Conservation (phyloP, 2,113 vertebrate genomes). For the Carettochelys insculpta region DNA sequence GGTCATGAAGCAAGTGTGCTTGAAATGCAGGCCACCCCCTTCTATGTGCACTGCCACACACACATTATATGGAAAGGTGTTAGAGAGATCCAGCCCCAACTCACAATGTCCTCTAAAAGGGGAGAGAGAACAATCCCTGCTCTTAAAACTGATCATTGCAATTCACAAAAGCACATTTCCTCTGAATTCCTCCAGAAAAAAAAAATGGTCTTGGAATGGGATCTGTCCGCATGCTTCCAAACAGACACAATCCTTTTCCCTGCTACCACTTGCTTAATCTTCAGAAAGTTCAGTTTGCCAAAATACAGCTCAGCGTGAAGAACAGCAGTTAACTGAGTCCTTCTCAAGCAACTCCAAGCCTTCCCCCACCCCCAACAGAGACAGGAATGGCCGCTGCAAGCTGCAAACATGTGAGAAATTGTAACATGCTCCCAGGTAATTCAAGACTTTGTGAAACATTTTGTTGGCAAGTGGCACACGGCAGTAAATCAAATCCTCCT, state of each 20-base stretch:
- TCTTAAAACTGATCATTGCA: slow-evolving; percentile 8
- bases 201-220: background rate
- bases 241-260: background rate
- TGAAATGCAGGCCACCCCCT: background rate
- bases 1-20: background rate
- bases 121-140: slow-evolving; percentile 23
- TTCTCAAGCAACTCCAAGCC: background rate
- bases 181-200: background rate
- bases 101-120: background rate
- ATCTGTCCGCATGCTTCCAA: background rate
- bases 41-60: background rate
- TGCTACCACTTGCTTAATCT: background rate
- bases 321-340: slow-evolving; percentile 1
- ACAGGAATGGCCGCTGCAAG: background rate
- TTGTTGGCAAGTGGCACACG: background rate
- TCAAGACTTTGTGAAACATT: slow-evolving; percentile 20
- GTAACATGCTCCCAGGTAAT: background rate
- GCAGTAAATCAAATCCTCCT: background rate
- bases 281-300: background rate
- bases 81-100: background rate
- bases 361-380: background rate
- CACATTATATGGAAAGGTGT: background rate
- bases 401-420: background rate
- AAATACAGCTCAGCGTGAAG: background rate
- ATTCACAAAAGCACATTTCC: background rate